These are phyloP conservation scores for Drosophila glabriapex DNA, from an alignment of 2,888 invertebrate genomes.

Conservation along the genomic window DNA sequence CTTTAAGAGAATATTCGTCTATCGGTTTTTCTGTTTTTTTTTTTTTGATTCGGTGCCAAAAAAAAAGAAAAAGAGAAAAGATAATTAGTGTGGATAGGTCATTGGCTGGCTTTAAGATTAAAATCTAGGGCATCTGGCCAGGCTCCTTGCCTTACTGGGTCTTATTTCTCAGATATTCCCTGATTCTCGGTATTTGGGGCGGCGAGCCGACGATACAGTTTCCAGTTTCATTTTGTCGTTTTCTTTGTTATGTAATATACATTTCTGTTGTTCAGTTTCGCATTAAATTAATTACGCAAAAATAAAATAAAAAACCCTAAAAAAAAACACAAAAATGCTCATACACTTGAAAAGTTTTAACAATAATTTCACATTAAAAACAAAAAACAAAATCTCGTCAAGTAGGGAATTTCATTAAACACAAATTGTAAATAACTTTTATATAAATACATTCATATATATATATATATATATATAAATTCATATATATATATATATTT, in stretches of 20 bases:
- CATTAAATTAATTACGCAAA: constrained; percentile 49
- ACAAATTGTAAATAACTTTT: constrained; percentile 77
- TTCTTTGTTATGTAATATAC: constrained; percentile 69
- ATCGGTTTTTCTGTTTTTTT: background rate
- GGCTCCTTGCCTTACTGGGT: constrained; percentile 7
- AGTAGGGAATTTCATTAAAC: constrained; percentile 78
- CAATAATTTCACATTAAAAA: constrained; percentile 77
- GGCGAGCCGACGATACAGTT: constrained; percentile 39
- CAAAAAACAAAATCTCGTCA: constrained; percentile 58
- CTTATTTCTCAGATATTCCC: background rate
- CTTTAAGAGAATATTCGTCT: constrained; percentile 30
- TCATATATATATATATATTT: constrained; percentile 74
- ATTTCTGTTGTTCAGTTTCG: constrained; percentile 60
- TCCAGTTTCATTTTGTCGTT: constrained; percentile 48
- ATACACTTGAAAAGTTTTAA: constrained; percentile 84
- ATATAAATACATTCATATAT: constrained; percentile 59
- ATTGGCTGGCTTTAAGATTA: constrained; percentile 41
- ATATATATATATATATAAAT: constrained; percentile 72
- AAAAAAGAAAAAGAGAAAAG: constrained; percentile 22
- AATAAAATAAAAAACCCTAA: constrained; percentile 5
- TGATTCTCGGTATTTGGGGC: constrained; percentile 25
- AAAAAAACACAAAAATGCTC: constrained; percentile 77
- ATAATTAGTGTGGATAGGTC: constrained; percentile 56
- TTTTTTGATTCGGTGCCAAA: constrained; percentile 79
- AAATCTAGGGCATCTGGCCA: constrained; percentile 33